Percentiles rank a stretch among this genome's conserved stretches.
Conservation (phyloP, 2,113 vertebrate species). For the Podocnemis expansa region DNA sequence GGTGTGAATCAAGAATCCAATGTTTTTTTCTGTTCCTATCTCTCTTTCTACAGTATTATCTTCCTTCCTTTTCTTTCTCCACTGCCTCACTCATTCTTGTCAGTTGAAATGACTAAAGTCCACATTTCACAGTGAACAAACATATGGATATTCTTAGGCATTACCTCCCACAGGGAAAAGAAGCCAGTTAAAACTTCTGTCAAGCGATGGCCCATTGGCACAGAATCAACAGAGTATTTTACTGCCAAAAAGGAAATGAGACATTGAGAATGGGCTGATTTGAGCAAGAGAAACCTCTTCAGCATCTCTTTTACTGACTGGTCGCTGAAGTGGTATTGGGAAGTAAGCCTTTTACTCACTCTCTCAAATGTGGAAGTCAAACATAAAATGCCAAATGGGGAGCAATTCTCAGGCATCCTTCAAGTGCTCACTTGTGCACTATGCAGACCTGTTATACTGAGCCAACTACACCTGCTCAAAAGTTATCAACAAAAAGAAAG, state of each 20-base stretch:
- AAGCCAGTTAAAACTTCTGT: neutral
- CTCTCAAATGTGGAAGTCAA: neutral
- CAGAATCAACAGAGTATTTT: neutral
- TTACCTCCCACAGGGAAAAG: accelerated
- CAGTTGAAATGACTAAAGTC: neutral
- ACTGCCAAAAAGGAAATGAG: neutral
- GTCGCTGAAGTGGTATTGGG: neutral
- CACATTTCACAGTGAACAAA: neutral
- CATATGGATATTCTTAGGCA: neutral
- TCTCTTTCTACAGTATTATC: neutral
- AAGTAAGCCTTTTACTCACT: neutral
- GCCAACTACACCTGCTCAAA: neutral
- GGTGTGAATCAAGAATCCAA: neutral
- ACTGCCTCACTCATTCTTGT: neutral
- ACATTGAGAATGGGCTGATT: neutral
- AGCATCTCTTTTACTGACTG: neutral
- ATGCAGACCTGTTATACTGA: neutral
- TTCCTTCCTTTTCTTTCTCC: neutral
- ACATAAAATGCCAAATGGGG: neutral
- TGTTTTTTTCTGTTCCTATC: neutral
- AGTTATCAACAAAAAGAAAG: neutral
- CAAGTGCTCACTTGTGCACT: accelerated
- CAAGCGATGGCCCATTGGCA: neutral
- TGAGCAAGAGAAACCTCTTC: neutral
- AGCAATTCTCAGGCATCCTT: neutral